Base-by-base conservation (phyloP, 2,888 invertebrate genomes). In the Aethes cnicana region DNA sequence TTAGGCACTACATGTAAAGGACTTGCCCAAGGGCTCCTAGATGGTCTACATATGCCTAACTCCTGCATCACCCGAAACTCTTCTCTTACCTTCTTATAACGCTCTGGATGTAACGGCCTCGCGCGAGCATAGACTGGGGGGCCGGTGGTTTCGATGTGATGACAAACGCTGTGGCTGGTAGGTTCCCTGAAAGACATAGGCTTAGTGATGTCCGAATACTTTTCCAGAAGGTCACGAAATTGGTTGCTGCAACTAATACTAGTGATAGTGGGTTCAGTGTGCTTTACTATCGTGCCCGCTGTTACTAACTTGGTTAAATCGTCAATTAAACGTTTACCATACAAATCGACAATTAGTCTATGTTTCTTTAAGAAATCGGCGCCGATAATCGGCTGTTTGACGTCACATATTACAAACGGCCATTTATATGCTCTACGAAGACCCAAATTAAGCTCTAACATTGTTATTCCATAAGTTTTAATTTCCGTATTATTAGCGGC, bases 41-140 rank as follows among this genome's bases (percentile, higher is more conserved):
- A 74, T 0, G 69, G 72, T 2, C 69, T 57, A 21, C 67, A 63
- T 14, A 72, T 64, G 1, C 73, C 77, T 8, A 56, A 48, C 4
- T 69, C 58, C 3, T 67, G 35, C 63, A 72, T 61, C 2, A 30
- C 4, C 11, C 16, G 7, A 30, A 55, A 55, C 32, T 55, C 47
- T 17, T 43, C 16, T 16, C 17, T 36, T 11, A 36, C 35, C 12
- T 37, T 26, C 7, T n/a, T n/a, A 9, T 50, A 44, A n/a, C 37
- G 16, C 11, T 44, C 43, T 3, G 47, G 39, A n/a, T 32, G 41
- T 20, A n/a, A n/a, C n/a, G 30, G 30, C 30, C 30, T 30, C 16
- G 30, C 30, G 8, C 30, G 30, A 12, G 30, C 30, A 8, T 14
- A 30, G 5, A 30, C 30, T 3, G 30, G 30, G 6, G 30, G 30